Base-by-base conservation (phyloP, 2,797 vertebrate species). In the Hafferia zeledoni region DNA sequence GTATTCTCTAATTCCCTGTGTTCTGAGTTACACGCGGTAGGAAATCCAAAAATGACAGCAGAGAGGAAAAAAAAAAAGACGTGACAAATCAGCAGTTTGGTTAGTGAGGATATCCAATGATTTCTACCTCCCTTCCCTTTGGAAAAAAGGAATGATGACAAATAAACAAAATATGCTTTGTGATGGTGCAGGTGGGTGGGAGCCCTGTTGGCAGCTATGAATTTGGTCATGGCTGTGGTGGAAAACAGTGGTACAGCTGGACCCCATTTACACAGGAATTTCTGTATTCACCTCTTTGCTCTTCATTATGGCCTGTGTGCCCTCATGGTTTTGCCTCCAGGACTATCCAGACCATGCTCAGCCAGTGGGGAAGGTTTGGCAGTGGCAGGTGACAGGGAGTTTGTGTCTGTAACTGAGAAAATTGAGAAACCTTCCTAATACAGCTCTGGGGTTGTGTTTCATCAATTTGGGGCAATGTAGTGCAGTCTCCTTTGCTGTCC, bases 171-270 rank as follows among this genome's bases (percentile, higher is more conserved):
- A 67, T 17, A 9, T 16, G 35, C 11, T 78, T 69, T 68, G 25
- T 43, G 41, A 27, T 65, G 22, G 28, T 78, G 30, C 49, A n/a
- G 43, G 55, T 75, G 37, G 7, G 18, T 65, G n/a, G 47, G 47
- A 88, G 4, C 35, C 0, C 0, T 6, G n/a, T 43, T 85, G 39
- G 65, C 13, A 74, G 20, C 23, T 18, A 3, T 49, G 47, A n/a
- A 43, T 33, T 53, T 59, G 63, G 39, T 47, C 44, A 18, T 5
- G 18, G 28, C 15, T 17, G 11, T 8, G 28, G 53, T 4, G 19
- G 19, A 76, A 60, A 56, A 10, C 18, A 41, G 22, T 13, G 14
- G n/a, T 53, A 15, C 37, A 39, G 41, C 5, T 25, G 22, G 44
- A 64, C 11, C 31, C 15, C 37, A 41, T 41, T 64, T 35, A 74